Conservation (phyloP, 2,113 vertebrate species). For the Oreochromis niloticus region DNA sequence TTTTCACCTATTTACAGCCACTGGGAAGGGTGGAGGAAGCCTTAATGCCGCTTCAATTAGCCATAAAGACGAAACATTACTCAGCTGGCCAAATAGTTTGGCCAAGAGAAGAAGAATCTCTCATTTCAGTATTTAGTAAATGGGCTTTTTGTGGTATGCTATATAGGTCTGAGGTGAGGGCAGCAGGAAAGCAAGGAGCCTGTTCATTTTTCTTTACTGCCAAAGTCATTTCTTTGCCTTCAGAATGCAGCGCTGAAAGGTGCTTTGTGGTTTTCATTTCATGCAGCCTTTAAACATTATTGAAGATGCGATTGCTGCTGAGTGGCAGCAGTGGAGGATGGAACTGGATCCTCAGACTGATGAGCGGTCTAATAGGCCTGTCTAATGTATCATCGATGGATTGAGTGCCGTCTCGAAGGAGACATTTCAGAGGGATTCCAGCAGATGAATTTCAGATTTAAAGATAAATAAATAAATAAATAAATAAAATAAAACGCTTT, state of each 20-base stretch:
- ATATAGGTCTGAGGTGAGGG: not conserved
- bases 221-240: not conserved
- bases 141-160: not conserved
- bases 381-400: conserved; percentile 62
- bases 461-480: not conserved
- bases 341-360: conserved; percentile 51
- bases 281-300: conserved; percentile 35
- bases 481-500: not conserved
- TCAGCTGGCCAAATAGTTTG: not conserved
- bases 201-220: not conserved
- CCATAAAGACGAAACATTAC: not conserved
- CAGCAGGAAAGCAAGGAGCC: not conserved
- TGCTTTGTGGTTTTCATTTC: conserved; percentile 44
- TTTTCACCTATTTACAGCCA: not conserved
- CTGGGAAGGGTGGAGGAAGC: not conserved
- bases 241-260: not conserved
- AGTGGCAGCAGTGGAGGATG: conserved; percentile 49
- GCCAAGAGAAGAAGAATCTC: not conserved
- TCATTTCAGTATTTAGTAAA: not conserved
- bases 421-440: conserved; percentile 50
- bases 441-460: conserved; percentile 36
- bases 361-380: conserved; percentile 50
- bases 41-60: conserved; percentile 20
- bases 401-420: conserved; percentile 48
- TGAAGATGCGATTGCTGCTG: conserved; percentile 34